phyloP scores from a whole-genome alignment of 2,888 invertebrate genomes.

The Pseudoips prasinana region DNA sequence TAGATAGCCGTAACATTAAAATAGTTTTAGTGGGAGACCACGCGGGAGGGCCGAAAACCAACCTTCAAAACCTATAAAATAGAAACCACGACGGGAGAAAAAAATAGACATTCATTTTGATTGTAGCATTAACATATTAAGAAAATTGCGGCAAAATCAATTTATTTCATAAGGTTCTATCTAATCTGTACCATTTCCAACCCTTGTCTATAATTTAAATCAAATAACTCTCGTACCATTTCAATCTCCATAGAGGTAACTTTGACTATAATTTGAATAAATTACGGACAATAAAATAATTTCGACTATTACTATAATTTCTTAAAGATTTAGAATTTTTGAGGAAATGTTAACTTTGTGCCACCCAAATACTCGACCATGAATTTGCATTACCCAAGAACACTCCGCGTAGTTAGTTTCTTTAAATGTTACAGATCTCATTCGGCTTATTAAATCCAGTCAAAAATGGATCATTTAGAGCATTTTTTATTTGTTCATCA shows the following conservation, averaged over 20 bases:
- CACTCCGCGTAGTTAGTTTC: too few species aligned
- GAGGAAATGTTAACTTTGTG: constrained; percentile 12
- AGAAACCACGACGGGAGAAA: constrained; percentile 8
- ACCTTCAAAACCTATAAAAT: constrained; percentile 1
- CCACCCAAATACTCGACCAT: constrained; percentile 1
- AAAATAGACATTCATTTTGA: not conserved
- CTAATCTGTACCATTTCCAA: too few species aligned
- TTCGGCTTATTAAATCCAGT: too few species aligned
- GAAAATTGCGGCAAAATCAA: too few species aligned
- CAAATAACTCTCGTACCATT: constrained; percentile 24
- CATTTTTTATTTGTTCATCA: constrained; percentile 36
- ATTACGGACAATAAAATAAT: constrained; percentile 45
- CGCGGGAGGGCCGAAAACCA: constrained; percentile 18
- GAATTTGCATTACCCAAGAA: too few species aligned
- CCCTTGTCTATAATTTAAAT: constrained; percentile 22
- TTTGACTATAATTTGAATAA: constrained; percentile 55
- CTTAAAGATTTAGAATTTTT: constrained; percentile 29
- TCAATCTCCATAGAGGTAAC: constrained; percentile 33
- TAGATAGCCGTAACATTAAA: constrained; percentile 13
- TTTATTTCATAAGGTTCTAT: too few species aligned
- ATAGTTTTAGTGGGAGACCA: constrained; percentile 15
- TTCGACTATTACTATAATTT: constrained; percentile 45
- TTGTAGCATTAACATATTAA: too few species aligned
- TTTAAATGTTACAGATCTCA: too few species aligned
- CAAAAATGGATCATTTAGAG: constrained; percentile 38